Conservation (phyloP, 2,113 vertebrate species). For the Cebidichthys violaceus region DNA sequence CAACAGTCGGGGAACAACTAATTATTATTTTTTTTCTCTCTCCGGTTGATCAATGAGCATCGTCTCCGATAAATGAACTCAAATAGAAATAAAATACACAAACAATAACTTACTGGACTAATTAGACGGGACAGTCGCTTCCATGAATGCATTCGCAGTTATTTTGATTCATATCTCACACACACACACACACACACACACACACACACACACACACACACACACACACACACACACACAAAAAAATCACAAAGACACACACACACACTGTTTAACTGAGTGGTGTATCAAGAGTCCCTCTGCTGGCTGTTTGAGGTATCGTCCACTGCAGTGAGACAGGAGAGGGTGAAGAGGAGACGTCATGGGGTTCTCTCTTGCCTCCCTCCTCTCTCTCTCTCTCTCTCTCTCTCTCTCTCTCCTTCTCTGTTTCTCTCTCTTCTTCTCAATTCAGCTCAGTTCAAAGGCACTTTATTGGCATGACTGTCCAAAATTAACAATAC, state of each 20-base stretch:
- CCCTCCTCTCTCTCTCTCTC: constrained; percentile 11
- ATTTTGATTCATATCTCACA: constrained; percentile 26
- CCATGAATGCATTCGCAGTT: not conserved
- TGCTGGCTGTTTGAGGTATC: constrained; percentile 58
- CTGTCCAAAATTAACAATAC: constrained; percentile 77
- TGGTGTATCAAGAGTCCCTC: constrained; percentile 68
- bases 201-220: not conserved
- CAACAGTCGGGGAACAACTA: not conserved
- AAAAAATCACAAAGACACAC: not conserved
- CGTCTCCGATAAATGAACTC: not conserved
- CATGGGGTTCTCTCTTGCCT: constrained; percentile 23
- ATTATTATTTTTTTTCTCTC: not conserved
- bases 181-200: constrained; percentile 3
- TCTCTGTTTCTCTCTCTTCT: constrained; percentile 38
- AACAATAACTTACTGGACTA: not conserved
- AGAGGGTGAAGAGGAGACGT: constrained; percentile 28
- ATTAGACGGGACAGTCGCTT: not conserved
- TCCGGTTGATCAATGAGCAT: constrained; percentile 5
- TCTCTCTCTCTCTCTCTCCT: constrained; percentile 17
- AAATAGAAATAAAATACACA: constrained; percentile 16
- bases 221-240: not conserved
- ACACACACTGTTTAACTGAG: constrained; percentile 2
- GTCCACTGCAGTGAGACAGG: constrained; percentile 67
- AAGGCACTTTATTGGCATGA: constrained; percentile 79
- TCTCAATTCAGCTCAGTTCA: constrained; percentile 72